Evolutionary conservation across 2,888 invertebrate species (phyloP), one percentile per base, ranked within the genome.

Genomic region (Mythimna pallens): DNA sequence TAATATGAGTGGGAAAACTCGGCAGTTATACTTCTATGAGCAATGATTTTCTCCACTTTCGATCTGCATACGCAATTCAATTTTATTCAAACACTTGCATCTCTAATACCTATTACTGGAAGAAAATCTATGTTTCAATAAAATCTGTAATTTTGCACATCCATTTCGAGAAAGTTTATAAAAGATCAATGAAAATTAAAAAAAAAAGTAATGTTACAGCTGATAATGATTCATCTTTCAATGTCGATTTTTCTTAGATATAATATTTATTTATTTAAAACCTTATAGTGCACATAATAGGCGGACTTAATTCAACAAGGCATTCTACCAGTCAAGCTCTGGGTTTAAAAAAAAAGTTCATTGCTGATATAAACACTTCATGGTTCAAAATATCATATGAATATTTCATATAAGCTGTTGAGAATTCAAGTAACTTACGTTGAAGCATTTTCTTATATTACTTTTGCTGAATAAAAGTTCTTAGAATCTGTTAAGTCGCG

Each of bases 1-100:
- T 66, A 55, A 59, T 57, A 62, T 25, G 34, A 63, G 40, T 50
- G 70, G 62, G 54, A 58, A 77, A 69, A 58, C 20, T 22, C 12
- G 5, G 47, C 10, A 22, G 12, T 66, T 20, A 34, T 68, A 54
- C 8, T 79, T 63, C 34, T 54, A 25, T 40, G n/a, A 59, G 58
- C 47, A 25, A 25, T 57, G 55, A 34, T 77, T 70, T 76, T 58
- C 40, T 50, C 43, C 17, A 25, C 63, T 52, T 63, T 63, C 40
- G 17, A 62, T 63, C 17, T 59, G 52, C 52, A 70, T 78, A 54
- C 1, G 34, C n/a, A 12, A 55, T 30, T 55, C 54, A n/a, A 54
- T 62, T 73, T 59, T 47, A 52, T 73, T 55, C n/a, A 7, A 52
- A 34, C 17, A 57, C 30, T 8, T 63, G 20, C 9, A n/a, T 0